Evolutionary conservation across 2,888 invertebrate species (phyloP), one percentile per base, ranked within the genome.

Genomic region (Anthophora plumipes): DNA sequence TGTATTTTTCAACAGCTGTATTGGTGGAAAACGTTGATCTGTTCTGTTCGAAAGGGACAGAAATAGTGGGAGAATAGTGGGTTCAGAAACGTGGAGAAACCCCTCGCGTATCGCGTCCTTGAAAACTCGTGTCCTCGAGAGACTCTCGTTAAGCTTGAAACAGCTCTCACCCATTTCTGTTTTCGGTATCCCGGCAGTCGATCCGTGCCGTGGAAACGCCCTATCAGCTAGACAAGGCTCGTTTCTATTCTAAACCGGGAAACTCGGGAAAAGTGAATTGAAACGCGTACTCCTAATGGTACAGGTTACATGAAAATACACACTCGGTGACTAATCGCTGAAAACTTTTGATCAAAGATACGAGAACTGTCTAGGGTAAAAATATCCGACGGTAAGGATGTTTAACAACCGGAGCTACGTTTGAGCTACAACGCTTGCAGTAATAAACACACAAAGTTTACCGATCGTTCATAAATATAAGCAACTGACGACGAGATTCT

Each of bases 1-100:
- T 76, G 76, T 76, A 68, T 57, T 75, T 81, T 83, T 80, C 46
- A 73, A 22, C 60, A 61, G 74, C 57, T 54, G 71, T 64, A 61
- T n/a, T 48, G 52, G 60, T 71, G 54, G 59, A 52, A 70, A 75
- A 76, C 52, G 81, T 71, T 59, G 80, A 70, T 75, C 61, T 52
- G 43, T 20, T 69, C 67, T 31, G 71, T 73, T 43, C 31, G 31
- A 31, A 46, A 37, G 48, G 43, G 25, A 72, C 72, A 64, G 48
- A 77, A 78, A 76, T 83, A 83, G 61, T 67, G 41, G 59, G 57
- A 52, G 59, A 67, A 73, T 46, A 52, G 63, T 71, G 63, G 14
- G 48, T 64, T 9, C 43, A 17, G 25, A 5, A 14, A 55, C 31
- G 14, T 9, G 39, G 41, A n/a, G 55, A 46, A 67, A 67, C 17